Percentiles rank a stretch among this genome's conserved stretches.
Conservation (phyloP, 2,113 vertebrate genomes). For the Neogale vison region DNA sequence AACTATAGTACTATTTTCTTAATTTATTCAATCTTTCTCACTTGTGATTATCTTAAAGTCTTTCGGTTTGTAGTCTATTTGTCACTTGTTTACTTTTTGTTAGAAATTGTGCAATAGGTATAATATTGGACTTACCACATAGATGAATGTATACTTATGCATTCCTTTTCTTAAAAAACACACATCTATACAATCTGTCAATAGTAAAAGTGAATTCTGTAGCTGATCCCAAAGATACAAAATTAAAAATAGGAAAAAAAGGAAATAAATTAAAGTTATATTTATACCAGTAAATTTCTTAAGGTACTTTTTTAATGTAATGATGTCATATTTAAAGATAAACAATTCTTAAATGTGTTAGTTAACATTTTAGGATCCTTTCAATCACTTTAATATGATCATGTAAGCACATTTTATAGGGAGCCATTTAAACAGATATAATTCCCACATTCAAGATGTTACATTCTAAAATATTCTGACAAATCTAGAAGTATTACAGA, state of each 20-base stretch:
- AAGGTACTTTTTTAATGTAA: not conserved
- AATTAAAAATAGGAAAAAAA: not conserved
- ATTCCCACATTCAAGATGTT: not conserved
- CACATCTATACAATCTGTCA: not conserved
- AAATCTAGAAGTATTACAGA: not conserved
- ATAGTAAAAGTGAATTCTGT: not conserved
- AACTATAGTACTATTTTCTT: not conserved
- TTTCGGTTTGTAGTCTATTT: not conserved
- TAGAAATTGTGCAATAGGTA: not conserved
- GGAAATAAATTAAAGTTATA: not conserved
- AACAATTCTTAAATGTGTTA: not conserved
- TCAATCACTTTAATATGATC: not conserved
- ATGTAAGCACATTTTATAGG: not conserved
- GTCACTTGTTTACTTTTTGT: not conserved
- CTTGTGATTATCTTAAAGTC: not conserved
- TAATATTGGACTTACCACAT: not conserved
- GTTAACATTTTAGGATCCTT: not conserved
- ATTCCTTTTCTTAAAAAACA: not conserved
- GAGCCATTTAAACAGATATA: not conserved
- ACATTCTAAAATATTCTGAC: not conserved
- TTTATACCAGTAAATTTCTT: not conserved
- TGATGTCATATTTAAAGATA: not conserved
- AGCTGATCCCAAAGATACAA: not conserved
- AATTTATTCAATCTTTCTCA: not conserved
- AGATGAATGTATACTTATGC: not conserved